Evolutionary conservation across 2,113 vertebrate genomes (phyloP).

Genomic region (Neogale vison): DNA sequence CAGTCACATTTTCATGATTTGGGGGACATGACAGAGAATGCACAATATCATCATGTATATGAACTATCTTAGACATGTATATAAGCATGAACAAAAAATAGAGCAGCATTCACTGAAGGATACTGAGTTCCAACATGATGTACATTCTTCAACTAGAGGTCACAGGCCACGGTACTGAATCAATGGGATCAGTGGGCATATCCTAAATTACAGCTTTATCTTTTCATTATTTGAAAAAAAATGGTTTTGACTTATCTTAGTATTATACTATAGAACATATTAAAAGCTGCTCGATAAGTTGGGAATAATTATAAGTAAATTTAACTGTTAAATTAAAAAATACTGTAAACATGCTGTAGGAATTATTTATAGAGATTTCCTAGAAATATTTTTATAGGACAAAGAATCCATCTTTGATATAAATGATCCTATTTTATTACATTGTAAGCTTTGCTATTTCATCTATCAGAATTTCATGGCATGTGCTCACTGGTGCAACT

Average conservation of each 20-base stretch:
- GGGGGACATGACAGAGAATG: not conserved
- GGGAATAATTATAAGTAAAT: not conserved
- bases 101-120: not conserved
- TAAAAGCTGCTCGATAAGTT: not conserved
- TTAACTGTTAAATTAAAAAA: not conserved
- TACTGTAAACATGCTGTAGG: not conserved
- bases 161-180: not conserved
- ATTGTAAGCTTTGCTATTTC: not conserved
- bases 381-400: not conserved
- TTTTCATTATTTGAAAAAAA: conserved; percentile 4
- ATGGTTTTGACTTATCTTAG: not conserved
- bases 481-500: not conserved
- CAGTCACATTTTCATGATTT: not conserved
- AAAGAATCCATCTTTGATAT: not conserved
- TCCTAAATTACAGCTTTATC: not conserved
- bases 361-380: not conserved
- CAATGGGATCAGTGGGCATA: not conserved
- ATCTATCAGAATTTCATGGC: not conserved
- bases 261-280: not conserved
- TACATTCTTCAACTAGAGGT: not conserved
- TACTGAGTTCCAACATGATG: not conserved
- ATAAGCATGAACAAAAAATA: not conserved
- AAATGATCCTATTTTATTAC: not conserved
- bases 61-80: not conserved
- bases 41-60: rapidly evolving